phyloP scores from a whole-genome alignment of 2,797 vertebrate genomes.

The Anniella stebbinsi region DNA sequence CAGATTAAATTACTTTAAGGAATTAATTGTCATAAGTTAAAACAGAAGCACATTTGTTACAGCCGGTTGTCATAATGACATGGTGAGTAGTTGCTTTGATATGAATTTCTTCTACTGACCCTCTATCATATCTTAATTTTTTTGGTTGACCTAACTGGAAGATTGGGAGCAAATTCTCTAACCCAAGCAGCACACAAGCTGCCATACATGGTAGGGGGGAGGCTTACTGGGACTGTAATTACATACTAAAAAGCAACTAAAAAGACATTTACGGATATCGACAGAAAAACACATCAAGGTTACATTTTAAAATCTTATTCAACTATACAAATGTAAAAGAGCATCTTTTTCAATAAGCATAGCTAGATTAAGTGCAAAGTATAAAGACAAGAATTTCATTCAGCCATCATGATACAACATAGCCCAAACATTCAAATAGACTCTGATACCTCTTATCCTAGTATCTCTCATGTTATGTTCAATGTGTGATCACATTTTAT shows the following conservation, averaged over 20 bases:
- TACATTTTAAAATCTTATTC: slow-evolving; percentile 19
- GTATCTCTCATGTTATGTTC: not conserved
- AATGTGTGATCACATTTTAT: too few species aligned
- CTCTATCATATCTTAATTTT: slow-evolving; percentile 87
- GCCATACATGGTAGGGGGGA: slow-evolving; percentile 71
- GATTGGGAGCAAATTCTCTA: slow-evolving; percentile 94
- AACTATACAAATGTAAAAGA: not conserved
- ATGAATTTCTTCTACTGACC: slow-evolving; percentile 80
- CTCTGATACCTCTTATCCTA: not conserved
- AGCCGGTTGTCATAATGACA: slow-evolving; percentile 83
- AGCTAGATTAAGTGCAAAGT: slow-evolving; percentile 21
- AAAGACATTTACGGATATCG: slow-evolving; percentile 62
- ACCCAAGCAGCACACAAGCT: slow-evolving; percentile 70
- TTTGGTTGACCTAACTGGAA: slow-evolving; percentile 99
- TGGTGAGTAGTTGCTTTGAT: slow-evolving; percentile 83
- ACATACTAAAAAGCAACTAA: slow-evolving; percentile 72
- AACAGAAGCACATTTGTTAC: slow-evolving; percentile 84
- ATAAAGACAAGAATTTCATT: slow-evolving; percentile 15
- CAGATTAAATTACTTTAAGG: slow-evolving; percentile 97
- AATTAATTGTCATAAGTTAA: slow-evolving; percentile 96
- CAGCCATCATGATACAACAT: not conserved
- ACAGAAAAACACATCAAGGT: slow-evolving; percentile 34
- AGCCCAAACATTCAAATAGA: slow-evolving; percentile 35
- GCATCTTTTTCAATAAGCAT: rapidly evolving
- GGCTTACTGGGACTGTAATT: slow-evolving; percentile 58